phyloP scores from a whole-genome alignment of 2,797 vertebrate species.

The Gymnodraco acuticeps region DNA sequence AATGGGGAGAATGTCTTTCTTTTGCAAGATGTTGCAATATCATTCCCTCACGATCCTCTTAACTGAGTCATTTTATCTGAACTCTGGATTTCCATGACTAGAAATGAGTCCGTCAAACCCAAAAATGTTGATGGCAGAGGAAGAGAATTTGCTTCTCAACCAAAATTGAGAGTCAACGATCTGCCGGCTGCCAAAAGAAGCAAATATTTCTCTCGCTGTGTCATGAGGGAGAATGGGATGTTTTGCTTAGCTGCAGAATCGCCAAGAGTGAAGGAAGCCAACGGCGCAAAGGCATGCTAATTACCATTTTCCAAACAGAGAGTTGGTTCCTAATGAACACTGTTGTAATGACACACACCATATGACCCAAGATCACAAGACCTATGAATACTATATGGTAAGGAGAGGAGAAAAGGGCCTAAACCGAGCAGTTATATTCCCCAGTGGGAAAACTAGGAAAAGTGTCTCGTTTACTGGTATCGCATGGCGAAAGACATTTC shows the following conservation, averaged over 20 bases:
- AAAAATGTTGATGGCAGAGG: constrained; percentile 62
- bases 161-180: constrained; percentile 63
- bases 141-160: constrained; percentile 64
- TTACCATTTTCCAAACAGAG: constrained; percentile 61
- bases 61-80: constrained; percentile 50
- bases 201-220: constrained; percentile 73
- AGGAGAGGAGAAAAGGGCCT: neutral
- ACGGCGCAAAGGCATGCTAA: constrained; percentile 60
- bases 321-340: constrained; percentile 56
- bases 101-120: constrained; percentile 51
- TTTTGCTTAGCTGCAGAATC: constrained; percentile 66
- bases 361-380: constrained; percentile 58
- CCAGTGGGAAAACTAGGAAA: constrained; percentile 6
- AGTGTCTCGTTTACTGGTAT: neutral
- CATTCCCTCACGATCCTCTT: constrained; percentile 26
- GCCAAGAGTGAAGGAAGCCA: constrained; percentile 59
- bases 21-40: constrained; percentile 36
- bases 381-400: neutral
- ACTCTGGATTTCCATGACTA: constrained; percentile 50
- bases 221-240: constrained; percentile 72
- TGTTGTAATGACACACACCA: constrained; percentile 48
- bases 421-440: constrained; percentile 7
- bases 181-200: constrained; percentile 71
- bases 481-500: neutral
- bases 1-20: neutral